Percentiles rank a stretch among this genome's conserved stretches.
Evolutionary conservation across 2,113 vertebrate genomes (phyloP).

Genomic region (Erythrocercus mccallii): DNA sequence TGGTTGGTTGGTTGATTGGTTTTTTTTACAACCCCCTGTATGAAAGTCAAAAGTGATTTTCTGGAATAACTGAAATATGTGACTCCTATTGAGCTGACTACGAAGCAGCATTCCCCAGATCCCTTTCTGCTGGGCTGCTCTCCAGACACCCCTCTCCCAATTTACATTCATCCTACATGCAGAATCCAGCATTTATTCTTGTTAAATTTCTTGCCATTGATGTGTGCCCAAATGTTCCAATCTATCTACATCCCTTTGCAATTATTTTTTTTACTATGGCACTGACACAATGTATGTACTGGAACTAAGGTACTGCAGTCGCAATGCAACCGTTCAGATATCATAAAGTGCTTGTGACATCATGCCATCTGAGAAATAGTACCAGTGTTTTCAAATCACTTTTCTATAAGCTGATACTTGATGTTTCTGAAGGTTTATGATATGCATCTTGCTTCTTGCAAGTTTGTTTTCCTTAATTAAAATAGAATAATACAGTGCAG

Average conservation of each 20-base stretch:
- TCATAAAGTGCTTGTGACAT: background rate
- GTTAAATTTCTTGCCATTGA: background rate
- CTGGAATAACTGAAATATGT: background rate
- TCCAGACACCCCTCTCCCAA: background rate
- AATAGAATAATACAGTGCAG: background rate
- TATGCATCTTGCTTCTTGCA: background rate
- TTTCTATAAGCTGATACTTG: background rate
- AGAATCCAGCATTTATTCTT: background rate
- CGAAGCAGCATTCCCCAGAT: fast-evolving
- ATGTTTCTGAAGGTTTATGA: background rate
- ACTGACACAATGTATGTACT: background rate
- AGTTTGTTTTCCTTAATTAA: background rate
- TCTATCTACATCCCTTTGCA: background rate
- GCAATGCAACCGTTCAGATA: background rate
- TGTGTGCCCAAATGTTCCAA: background rate
- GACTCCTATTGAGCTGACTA: background rate
- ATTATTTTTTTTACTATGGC: background rate
- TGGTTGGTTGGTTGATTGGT: background rate
- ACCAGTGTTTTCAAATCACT: background rate
- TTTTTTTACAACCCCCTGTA: background rate
- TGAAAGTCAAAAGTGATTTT: background rate
- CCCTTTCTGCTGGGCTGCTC: background rate
- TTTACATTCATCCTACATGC: background rate
- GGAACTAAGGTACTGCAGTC: background rate
- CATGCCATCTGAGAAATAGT: background rate